Evolutionary conservation across 2,797 vertebrate genomes (phyloP).

Genomic region (Carcharodon carcharias): DNA sequence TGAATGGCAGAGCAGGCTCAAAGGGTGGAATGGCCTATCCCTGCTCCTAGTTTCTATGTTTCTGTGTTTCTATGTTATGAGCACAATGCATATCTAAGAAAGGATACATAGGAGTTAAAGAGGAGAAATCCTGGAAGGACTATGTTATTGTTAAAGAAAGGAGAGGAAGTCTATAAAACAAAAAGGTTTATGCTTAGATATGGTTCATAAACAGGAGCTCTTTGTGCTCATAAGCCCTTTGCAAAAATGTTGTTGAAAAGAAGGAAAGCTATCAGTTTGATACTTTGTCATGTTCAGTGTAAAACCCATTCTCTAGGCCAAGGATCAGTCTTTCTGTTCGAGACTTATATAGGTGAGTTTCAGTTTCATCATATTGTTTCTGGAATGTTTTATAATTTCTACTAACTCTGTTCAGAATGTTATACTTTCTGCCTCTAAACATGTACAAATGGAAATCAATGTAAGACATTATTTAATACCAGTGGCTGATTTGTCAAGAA

Average conservation of each 20-base stretch:
- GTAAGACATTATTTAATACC: slow-evolving; percentile 1
- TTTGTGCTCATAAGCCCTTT: background rate
- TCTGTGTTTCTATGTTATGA: too few relatives aligned
- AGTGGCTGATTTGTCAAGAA: background rate
- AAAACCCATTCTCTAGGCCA: background rate
- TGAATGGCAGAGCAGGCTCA: too few relatives aligned
- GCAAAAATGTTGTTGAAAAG: background rate
- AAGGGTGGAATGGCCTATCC: too few relatives aligned
- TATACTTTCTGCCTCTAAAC: background rate
- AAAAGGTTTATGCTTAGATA: background rate
- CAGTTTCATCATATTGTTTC: background rate
- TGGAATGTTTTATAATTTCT: background rate
- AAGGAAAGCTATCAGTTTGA: background rate
- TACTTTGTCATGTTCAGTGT: background rate
- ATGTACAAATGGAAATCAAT: background rate
- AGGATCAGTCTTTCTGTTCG: background rate
- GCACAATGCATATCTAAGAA: background rate
- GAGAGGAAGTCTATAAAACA: background rate
- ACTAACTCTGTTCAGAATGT: background rate
- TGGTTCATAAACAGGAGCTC: background rate
- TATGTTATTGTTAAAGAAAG: background rate
- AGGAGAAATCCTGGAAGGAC: background rate
- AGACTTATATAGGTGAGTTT: background rate
- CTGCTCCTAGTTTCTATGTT: too few relatives aligned
- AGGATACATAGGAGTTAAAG: background rate